A percentile compares a stretch with the other conserved stretches of the same genome.
These are phyloP conservation scores for Prietella phreatophila DNA, from an alignment of 2,113 vertebrate genomes.

Conservation along the genomic window DNA sequence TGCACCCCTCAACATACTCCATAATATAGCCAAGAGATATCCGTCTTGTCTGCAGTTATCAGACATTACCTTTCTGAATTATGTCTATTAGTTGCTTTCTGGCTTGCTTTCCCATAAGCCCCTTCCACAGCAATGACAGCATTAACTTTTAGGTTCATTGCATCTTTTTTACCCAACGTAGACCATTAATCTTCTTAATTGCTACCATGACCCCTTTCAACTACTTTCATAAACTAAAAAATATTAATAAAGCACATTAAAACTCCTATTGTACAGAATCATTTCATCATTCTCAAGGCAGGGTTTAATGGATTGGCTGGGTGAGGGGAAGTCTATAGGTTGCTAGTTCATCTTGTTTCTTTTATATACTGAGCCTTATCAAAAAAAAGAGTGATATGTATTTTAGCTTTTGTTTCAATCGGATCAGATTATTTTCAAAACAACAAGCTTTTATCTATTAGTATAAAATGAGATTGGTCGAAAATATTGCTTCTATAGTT, in stretches of 20 bases:
- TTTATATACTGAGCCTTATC: conserved; percentile 51
- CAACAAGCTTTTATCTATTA: conserved; percentile 20
- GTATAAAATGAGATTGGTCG: conserved; percentile 16
- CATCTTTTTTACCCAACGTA: conserved; percentile 78
- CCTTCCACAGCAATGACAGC: conserved; percentile 67
- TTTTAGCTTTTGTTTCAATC: conserved; percentile 36
- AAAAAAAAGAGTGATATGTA: background rate
- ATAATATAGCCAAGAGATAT: conserved; percentile 74
- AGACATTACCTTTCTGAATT: conserved; percentile 75
- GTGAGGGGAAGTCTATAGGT: conserved; percentile 57
- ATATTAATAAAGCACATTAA: conserved; percentile 77
- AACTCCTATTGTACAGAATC: conserved; percentile 70
- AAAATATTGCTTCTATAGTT: background rate
- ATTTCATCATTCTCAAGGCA: conserved; percentile 66
- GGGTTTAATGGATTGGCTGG: conserved; percentile 69
- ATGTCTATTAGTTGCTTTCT: conserved; percentile 68
- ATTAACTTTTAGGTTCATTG: conserved; percentile 77
- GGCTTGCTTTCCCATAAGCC: conserved; percentile 69
- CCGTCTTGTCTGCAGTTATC: conserved; percentile 71
- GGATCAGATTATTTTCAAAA: background rate
- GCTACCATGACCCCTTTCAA: conserved; percentile 76
- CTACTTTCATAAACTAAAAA: conserved; percentile 78
- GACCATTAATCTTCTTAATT: conserved; percentile 75
- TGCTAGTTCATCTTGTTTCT: conserved; percentile 62
- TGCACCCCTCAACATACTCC: conserved; percentile 60